Conservation (phyloP, 2,797 vertebrate species). For the Paguma larvata region DNA sequence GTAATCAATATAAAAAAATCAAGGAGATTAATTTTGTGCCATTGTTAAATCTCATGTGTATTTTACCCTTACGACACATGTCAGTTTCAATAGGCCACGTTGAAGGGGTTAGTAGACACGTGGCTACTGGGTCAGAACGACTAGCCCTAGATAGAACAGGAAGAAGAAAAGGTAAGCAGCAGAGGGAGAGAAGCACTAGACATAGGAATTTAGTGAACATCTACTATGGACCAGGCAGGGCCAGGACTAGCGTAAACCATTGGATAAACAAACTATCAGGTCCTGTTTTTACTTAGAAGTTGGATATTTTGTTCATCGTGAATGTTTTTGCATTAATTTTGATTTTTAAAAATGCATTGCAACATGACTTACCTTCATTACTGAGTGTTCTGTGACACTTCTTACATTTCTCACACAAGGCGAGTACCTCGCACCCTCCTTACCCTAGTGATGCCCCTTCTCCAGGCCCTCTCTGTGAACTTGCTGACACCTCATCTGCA, state of each 20-base stretch:
- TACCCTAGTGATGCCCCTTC: neutral
- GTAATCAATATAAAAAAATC: neutral
- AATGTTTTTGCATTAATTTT: neutral
- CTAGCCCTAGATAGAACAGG: too few species aligned
- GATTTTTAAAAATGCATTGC: neutral
- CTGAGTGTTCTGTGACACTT: neutral
- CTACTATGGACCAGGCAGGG: neutral
- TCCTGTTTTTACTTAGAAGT: neutral
- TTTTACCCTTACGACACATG: neutral
- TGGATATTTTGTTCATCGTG: neutral
- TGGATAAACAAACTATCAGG: neutral
- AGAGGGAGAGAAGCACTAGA: neutral
- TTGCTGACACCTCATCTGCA: neutral
- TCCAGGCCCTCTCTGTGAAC: neutral
- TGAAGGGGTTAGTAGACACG: neutral
- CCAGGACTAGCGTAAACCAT: neutral
- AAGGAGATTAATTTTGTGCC: neutral
- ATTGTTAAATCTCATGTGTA: slow-evolving; percentile 9
- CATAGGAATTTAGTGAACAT: neutral
- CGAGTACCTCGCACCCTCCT: neutral
- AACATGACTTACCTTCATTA: neutral
- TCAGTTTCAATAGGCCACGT: neutral
- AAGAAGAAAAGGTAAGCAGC: neutral
- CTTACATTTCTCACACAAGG: neutral
- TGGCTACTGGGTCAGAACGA: neutral